phyloP scores from a whole-genome alignment of 1,140 invertebrate genomes.

The Geopemphigus sp. region DNA sequence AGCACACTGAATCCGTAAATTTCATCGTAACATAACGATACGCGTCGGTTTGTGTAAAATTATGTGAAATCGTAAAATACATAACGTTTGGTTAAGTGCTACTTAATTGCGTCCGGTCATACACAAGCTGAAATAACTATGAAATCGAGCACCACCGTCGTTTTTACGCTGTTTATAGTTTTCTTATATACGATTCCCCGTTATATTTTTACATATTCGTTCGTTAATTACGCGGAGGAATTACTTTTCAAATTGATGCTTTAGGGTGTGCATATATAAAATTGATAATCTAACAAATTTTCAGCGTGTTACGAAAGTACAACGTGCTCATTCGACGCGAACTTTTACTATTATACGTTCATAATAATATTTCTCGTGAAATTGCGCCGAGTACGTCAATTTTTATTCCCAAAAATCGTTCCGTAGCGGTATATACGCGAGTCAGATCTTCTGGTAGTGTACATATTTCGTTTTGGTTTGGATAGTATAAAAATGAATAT shows the following conservation, averaged over 20 bases:
- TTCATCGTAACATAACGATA: no score
- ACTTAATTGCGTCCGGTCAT: no score
- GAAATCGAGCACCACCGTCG: no score
- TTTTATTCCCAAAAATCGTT: not conserved
- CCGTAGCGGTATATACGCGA: not conserved
- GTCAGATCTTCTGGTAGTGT: not conserved
- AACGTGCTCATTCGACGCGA: not conserved
- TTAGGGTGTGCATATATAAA: not conserved
- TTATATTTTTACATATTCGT: not conserved
- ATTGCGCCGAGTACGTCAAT: not conserved
- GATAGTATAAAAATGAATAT: not conserved
- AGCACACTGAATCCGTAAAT: no score
- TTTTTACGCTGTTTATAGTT: no score
- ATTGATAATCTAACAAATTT: slow-evolving; percentile 24
- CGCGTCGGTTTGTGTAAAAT: no score
- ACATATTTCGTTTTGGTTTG: not conserved
- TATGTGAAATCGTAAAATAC: no score
- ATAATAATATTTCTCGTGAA: not conserved
- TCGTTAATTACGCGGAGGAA: not conserved
- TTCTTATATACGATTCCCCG: no score
- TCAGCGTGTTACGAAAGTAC: not conserved
- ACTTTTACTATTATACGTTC: slow-evolving; percentile 4
- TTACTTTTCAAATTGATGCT: not conserved
- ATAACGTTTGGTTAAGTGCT: no score
- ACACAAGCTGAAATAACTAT: no score